Percentiles rank a stretch among this genome's conserved stretches.
These are phyloP conservation scores for Campylomormyrus numenius DNA, from an alignment of 2,113 vertebrate genomes.

Conservation along the genomic window DNA sequence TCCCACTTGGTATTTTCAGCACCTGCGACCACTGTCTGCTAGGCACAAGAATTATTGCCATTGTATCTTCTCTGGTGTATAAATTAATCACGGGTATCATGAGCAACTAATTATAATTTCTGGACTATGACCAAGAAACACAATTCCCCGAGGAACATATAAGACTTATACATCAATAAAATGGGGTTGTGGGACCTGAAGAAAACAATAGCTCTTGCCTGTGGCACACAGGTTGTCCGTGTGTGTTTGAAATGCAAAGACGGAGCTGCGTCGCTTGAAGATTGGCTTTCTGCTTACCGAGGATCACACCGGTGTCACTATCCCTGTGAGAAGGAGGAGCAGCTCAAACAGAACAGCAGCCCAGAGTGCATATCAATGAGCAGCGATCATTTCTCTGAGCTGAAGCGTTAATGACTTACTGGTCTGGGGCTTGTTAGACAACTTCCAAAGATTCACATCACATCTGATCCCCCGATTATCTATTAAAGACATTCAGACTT, in stretches of 20 bases:
- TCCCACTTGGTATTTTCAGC: slow-evolving; percentile 63
- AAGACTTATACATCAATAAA: slow-evolving; percentile 56
- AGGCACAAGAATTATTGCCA: slow-evolving; percentile 59
- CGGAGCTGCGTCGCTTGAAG: slow-evolving; percentile 24
- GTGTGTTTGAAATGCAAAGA: slow-evolving; percentile 33
- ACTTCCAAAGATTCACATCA: slow-evolving; percentile 32
- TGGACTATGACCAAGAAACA: slow-evolving; percentile 58
- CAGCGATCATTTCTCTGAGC: slow-evolving; percentile 47
- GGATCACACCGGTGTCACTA: neutral
- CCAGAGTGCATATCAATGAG: slow-evolving; percentile 47
- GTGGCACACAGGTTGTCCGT: slow-evolving; percentile 19
- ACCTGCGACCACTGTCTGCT: slow-evolving; percentile 57
- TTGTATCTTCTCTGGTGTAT: slow-evolving; percentile 57
- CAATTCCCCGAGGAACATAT: slow-evolving; percentile 44
- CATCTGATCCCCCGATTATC: slow-evolving; percentile 28
- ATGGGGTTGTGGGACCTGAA: slow-evolving; percentile 41
- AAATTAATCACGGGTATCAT: slow-evolving; percentile 63
- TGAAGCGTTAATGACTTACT: slow-evolving; percentile 45
- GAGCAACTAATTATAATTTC: slow-evolving; percentile 58
- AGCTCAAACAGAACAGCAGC: slow-evolving; percentile 48
- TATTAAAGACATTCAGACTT: neutral
- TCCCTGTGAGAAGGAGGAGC: slow-evolving; percentile 35
- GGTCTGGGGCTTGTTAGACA: slow-evolving; percentile 53
- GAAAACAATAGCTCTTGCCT: slow-evolving; percentile 32
- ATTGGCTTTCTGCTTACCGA: slow-evolving; percentile 28